Conservation (phyloP, 2,888 invertebrate species). For the Eupithecia inturbata region DNA sequence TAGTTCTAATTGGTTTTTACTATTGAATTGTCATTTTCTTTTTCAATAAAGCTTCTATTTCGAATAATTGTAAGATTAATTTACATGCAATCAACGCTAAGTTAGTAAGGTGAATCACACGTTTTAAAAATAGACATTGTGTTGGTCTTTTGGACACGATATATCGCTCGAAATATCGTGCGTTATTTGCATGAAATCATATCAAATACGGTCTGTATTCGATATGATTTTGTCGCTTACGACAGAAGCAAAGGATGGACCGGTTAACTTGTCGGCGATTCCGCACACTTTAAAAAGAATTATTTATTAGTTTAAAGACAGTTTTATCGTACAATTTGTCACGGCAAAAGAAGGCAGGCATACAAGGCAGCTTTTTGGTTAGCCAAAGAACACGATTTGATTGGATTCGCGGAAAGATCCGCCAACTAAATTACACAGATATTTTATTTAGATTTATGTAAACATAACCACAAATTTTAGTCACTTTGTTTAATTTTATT, state of each 20-base stretch:
- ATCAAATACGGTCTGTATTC: background rate
- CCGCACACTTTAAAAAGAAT: slow-evolving; percentile 62
- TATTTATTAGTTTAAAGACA: slow-evolving; percentile 46
- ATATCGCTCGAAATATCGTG: background rate
- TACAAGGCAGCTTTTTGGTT: slow-evolving; percentile 70
- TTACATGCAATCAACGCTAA: too few species aligned
- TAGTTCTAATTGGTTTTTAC: too few species aligned
- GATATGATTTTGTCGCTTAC: slow-evolving; percentile 33
- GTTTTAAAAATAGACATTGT: background rate
- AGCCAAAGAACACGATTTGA: slow-evolving; percentile 58
- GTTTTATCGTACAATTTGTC: slow-evolving; percentile 80
- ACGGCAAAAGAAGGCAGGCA: slow-evolving; percentile 59
- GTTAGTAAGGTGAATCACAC: background rate
- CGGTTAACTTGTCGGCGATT: slow-evolving; percentile 51
- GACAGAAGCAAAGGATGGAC: slow-evolving; percentile 44
- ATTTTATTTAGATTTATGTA: background rate
- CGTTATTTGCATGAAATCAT: background rate
- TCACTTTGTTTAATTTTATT: background rate
- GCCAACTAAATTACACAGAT: background rate
- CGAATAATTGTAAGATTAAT: too few species aligned
- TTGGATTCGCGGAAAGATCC: background rate
- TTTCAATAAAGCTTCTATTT: too few species aligned
- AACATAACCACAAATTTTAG: background rate
- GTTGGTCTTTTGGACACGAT: background rate
- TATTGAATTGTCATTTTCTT: too few species aligned